A percentile compares a stretch with the other conserved stretches of the same genome.
These are phyloP conservation scores for Aphaenogaster floridana DNA, from an alignment of 1,140 invertebrate species.

Conservation along the genomic window DNA sequence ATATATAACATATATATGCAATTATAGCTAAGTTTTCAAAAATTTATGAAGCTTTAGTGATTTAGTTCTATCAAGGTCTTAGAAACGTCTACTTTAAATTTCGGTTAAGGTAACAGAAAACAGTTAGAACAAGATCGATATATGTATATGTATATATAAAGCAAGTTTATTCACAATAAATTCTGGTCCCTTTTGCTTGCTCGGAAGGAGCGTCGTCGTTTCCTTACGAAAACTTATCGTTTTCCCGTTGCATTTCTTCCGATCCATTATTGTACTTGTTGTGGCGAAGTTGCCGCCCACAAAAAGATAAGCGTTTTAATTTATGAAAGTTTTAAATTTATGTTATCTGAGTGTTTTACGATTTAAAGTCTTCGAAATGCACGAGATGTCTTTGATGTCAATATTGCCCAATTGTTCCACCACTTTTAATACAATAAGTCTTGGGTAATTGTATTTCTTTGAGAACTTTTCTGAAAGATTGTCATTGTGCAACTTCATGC, in stretches of 20 bases:
- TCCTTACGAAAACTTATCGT: constrained; percentile 58
- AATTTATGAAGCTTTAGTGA: background rate
- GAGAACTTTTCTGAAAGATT: background rate
- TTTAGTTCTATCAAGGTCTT: background rate
- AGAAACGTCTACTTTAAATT: constrained; percentile 30
- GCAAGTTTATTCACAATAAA: constrained; percentile 52
- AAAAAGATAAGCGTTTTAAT: constrained; percentile 48
- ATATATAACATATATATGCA: background rate
- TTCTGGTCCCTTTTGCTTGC: constrained; percentile 51
- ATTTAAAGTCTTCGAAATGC: background rate
- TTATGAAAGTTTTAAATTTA: constrained; percentile 50
- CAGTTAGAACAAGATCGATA: constrained; percentile 11
- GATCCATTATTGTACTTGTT: constrained; percentile 49
- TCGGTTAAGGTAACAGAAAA: constrained; percentile 23
- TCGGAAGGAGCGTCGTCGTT: constrained; percentile 38
- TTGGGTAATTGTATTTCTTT: background rate
- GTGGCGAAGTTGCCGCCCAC: constrained; percentile 10
- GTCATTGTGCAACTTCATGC: background rate
- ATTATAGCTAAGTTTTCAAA: background rate
- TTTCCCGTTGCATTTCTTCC: constrained; percentile 43
- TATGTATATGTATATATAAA: background rate
- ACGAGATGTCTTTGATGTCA: background rate
- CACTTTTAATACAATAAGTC: background rate
- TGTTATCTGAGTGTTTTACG: background rate
- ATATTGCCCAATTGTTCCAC: background rate